These are phyloP conservation scores for Microchirus variegatus DNA, from an alignment of 2,797 vertebrate genomes.

Conservation along the genomic window DNA sequence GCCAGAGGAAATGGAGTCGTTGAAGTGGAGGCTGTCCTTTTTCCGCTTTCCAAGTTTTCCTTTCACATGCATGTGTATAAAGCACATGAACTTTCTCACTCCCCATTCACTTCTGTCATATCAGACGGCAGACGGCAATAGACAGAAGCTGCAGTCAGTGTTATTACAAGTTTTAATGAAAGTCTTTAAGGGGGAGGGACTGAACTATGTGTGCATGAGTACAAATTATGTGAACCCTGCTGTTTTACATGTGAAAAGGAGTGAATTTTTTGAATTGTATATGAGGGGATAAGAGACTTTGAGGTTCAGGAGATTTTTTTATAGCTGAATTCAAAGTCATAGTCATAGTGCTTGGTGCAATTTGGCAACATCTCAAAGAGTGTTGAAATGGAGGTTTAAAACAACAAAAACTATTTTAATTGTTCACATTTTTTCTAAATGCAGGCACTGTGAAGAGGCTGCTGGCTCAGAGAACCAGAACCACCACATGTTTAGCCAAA, in stretches of 20 bases:
- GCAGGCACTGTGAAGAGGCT: conserved; percentile 9
- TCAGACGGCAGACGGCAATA: conserved; percentile 30
- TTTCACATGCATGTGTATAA: conserved; percentile 26
- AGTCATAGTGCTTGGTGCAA: no score
- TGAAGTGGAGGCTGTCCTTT: conserved; percentile 38
- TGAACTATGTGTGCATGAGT: conserved; percentile 42
- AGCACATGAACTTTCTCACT: conserved; percentile 40
- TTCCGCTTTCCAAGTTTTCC: conserved; percentile 27
- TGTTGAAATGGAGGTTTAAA: conserved; percentile 6
- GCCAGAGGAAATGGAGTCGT: conserved; percentile 36
- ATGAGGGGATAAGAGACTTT: conserved; percentile 13
- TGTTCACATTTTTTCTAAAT: conserved; percentile 1
- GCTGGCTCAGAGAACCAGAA: not conserved
- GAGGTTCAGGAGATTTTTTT: conserved; percentile 33
- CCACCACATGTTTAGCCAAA: no score
- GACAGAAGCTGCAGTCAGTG: conserved; percentile 28
- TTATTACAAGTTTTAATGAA: conserved; percentile 71
- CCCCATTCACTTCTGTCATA: conserved; percentile 21
- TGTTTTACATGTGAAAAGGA: conserved; percentile 52
- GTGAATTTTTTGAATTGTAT: conserved; percentile 17
- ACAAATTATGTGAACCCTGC: conserved; percentile 44
- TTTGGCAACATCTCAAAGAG: conserved; percentile 9
- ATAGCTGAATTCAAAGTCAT: conserved; percentile 18
- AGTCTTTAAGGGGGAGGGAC: conserved; percentile 43
- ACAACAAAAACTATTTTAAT: not conserved